Base-by-base conservation (phyloP, 53 echinoderm and acorn worm genomes). In the Zoroaster sp. region DNA sequence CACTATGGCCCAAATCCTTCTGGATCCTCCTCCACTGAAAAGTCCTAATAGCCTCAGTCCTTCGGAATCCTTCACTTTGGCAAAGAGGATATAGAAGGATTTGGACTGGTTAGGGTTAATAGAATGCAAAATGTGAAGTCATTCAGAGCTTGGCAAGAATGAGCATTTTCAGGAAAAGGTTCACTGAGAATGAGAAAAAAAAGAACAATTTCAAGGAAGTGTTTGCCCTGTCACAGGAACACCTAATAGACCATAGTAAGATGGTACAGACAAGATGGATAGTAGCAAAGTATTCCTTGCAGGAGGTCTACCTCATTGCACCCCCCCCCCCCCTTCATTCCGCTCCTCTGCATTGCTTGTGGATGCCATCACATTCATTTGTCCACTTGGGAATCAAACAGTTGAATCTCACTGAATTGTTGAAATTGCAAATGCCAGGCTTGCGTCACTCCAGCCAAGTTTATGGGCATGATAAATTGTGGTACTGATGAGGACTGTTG, bases 391-490 rank as follows among this genome's bases (percentile, higher is more conserved):
- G 63, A 59, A 59, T 59, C 63, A 59, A 25, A 59, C 28, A 21
- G 28, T 59, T 25, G 30, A 59, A 28, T 59, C 63, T 28, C 21
- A 59, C 8, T 28, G 63, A 59, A 59, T 76, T 46, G 76, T 31
- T 76, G 76, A 28, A 76, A 76, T 76, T 46, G 76, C 76, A 46
- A 32, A 47, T 17, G 5, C 43, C 46, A 31, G 51, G 32, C 32
- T 4, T 46, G 76, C 17, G 34, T 47, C 45, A 31, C 39, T 38
- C 36, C 10, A 21, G 38, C 21, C 20, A 37, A 47, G 45, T 76
- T 45, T 28, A 49, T 76, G 76, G 34, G 76, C 31, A 40, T 79
- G 79, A 79, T 79, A 40, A 79, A 79, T 79, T 28, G 63, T 63
- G 37, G 79, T 40, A 79, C 18, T 55, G 79, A 79, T 55, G 59